phyloP scores from a whole-genome alignment of 2,797 vertebrate species.

The Columba guinea region DNA sequence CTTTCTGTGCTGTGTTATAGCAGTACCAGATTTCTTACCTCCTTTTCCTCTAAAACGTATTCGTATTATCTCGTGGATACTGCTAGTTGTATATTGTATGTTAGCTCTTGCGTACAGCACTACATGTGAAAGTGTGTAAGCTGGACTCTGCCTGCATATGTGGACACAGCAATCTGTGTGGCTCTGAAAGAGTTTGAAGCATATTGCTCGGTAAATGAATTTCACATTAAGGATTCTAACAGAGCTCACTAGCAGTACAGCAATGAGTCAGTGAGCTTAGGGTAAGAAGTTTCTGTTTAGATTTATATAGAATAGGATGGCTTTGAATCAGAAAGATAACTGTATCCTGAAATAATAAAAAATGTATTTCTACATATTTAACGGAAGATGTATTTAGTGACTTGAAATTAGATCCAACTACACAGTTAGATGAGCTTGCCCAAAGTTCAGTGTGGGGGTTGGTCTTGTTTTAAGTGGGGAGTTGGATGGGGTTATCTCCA shows the following conservation, averaged over 20 bases:
- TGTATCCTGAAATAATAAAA: background rate
- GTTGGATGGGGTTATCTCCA: background rate
- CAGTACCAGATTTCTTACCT: background rate
- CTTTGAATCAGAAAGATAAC: background rate
- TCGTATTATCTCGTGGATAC: background rate
- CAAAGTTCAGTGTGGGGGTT: background rate
- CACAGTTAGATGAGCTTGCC: background rate
- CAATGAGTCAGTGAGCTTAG: background rate
- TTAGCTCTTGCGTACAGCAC: background rate
- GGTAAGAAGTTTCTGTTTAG: background rate
- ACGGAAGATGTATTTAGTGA: background rate
- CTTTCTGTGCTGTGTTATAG: background rate
- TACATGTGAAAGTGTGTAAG: fast-evolving
- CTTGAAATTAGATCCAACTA: background rate
- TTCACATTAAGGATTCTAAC: background rate
- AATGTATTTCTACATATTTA: background rate
- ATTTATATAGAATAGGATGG: background rate
- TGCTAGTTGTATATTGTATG: fast-evolving
- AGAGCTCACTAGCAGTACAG: background rate
- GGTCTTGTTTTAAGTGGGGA: background rate
- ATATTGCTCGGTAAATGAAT: background rate
- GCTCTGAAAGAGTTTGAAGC: background rate
- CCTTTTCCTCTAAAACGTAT: background rate
- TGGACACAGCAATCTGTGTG: background rate
- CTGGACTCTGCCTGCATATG: background rate